A percentile compares a stretch with the other conserved stretches of the same genome.
Conservation (phyloP, 2,797 vertebrate species). For the Pseudotriccus pelzelni region DNA sequence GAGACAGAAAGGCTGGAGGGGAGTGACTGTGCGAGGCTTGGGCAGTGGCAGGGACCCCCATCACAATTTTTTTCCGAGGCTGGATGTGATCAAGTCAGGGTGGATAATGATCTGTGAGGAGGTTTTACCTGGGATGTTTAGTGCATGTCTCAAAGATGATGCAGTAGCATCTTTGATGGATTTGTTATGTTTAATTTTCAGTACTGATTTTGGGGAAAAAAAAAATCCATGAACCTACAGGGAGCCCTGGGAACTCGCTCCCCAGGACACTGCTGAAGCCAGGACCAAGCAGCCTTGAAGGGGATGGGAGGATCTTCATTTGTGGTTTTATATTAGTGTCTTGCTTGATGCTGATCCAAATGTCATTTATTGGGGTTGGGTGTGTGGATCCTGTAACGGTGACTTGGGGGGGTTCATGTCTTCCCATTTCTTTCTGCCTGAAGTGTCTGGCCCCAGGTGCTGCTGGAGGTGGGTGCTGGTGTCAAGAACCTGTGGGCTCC, state of each 20-base stretch:
- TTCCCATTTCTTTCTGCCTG: neutral
- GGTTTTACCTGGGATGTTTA: neutral
- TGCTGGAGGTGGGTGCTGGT: neutral
- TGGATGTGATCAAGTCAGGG: neutral
- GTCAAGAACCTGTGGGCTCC: neutral
- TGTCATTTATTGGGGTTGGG: neutral
- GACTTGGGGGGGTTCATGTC: neutral
- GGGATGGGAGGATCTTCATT: neutral
- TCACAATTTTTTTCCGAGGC: neutral
- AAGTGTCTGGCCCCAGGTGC: neutral
- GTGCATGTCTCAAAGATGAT: neutral
- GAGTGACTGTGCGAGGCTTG: neutral
- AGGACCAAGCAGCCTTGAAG: neutral
- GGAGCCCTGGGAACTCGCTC: neutral
- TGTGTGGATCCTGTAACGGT: accelerated
- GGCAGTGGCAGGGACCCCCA: neutral
- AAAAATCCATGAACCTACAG: neutral
- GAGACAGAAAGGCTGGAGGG: neutral
- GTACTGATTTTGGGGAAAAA: accelerated
- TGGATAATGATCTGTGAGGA: neutral
- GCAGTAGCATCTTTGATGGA: neutral
- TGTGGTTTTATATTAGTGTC: neutral
- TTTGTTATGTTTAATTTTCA: neutral
- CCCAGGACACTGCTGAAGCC: neutral
- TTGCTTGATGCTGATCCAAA: neutral